Evolutionary conservation across 2,888 invertebrate genomes (phyloP).

Genomic region (Spatulosminthurus flaviceps): DNA sequence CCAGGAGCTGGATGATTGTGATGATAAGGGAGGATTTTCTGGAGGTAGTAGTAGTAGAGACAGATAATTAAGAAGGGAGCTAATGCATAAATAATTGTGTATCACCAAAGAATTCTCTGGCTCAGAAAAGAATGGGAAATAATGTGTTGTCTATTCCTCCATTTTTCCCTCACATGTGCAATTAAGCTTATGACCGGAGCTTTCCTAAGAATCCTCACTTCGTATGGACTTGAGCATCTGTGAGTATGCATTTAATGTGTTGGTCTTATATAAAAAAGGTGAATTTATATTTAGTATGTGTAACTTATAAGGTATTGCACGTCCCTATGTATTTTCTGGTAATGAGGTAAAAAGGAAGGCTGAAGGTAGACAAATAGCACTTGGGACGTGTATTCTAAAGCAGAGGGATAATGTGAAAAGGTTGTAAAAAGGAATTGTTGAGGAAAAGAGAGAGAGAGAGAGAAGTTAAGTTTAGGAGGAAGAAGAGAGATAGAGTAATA

Average conservation of each 20-base stretch:
- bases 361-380: constrained; percentile 4
- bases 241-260: too few species aligned
- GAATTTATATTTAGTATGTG: neutral
- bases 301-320: too few species aligned
- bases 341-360: neutral
- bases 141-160: constrained; percentile 38
- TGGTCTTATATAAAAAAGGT: neutral
- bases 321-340: too few species aligned
- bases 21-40: neutral
- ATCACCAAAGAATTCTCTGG: constrained; percentile 42
- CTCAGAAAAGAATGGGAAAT: constrained; percentile 40
- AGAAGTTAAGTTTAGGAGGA: neutral
- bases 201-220: neutral
- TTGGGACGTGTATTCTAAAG: neutral
- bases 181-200: constrained; percentile 32
- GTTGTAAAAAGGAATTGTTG: constrained; percentile 23
- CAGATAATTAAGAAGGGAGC: constrained; percentile 1
- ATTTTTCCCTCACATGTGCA: constrained; percentile 20
- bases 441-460: neutral
- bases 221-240: too few species aligned
- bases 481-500: too few species aligned
- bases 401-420: neutral
- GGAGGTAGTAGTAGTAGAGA: constrained; percentile 4
- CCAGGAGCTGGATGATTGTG: neutral
- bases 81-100: constrained; percentile 48